These are phyloP conservation scores for Chloromyia formosa DNA, from an alignment of 2,888 invertebrate genomes.

Conservation along the genomic window DNA sequence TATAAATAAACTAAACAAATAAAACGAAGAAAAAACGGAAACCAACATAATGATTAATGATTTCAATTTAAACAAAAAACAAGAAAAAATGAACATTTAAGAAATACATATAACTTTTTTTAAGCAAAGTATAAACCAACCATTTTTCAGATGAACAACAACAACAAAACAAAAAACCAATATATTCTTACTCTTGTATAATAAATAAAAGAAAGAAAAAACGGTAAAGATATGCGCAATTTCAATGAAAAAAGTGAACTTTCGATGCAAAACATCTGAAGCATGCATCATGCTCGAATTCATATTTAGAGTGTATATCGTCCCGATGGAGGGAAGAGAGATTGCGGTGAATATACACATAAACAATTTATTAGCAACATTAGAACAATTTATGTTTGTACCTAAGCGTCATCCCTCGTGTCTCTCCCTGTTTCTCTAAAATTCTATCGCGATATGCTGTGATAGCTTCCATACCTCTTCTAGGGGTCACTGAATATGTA, in stretches of 20 bases:
- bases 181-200: conserved; percentile 41
- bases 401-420: no score
- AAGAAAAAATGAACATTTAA: conserved; percentile 26
- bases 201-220: conserved; percentile 14
- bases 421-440: neutral
- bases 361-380: no score
- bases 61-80: conserved; percentile 34
- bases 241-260: conserved; percentile 21
- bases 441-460: neutral
- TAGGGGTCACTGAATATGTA: no score
- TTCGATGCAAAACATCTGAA: conserved; percentile 33
- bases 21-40: conserved; percentile 32
- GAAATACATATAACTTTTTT: conserved; percentile 40
- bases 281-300: no score
- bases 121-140: conserved; percentile 35
- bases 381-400: no score
- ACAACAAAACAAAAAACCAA: conserved; percentile 30
- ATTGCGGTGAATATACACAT: no score
- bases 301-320: conserved; percentile 21
- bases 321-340: no score
- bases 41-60: conserved; percentile 40
- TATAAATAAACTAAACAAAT: conserved; percentile 46
- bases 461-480: no score
- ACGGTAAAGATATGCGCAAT: conserved; percentile 30
- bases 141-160: conserved; percentile 33